Conservation (phyloP, 2,888 invertebrate genomes). For the Watsonalla binaria region DNA sequence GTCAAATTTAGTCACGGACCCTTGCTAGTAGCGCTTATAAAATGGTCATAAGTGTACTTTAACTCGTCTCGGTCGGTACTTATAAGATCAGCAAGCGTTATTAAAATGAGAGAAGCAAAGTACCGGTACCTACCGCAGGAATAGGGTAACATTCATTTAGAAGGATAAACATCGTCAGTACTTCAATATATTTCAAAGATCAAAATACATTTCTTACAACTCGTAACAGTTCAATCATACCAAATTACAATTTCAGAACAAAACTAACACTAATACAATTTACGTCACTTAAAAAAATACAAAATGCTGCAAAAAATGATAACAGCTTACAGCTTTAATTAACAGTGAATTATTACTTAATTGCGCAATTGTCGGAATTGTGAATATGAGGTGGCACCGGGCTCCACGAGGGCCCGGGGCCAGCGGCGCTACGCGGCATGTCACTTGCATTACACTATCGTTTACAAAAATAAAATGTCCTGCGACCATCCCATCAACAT, state of each 20-base stretch:
- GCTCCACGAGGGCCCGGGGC: neutral
- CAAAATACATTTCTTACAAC: slow-evolving; percentile 76
- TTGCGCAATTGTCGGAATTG: slow-evolving; percentile 31
- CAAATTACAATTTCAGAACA: slow-evolving; percentile 66
- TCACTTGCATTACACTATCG: slow-evolving; percentile 37
- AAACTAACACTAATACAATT: slow-evolving; percentile 46
- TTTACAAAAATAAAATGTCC: slow-evolving; percentile 55
- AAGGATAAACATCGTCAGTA: slow-evolving; percentile 37
- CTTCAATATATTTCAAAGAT: slow-evolving; percentile 74
- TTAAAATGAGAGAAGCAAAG: neutral
- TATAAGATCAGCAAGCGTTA: too few species aligned
- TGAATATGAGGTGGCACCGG: slow-evolving; percentile 40
- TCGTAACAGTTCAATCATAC: slow-evolving; percentile 72
- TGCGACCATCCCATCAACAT: slow-evolving; percentile 36
- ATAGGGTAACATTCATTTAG: slow-evolving; percentile 22
- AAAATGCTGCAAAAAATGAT: slow-evolving; percentile 61
- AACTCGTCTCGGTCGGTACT: too few species aligned
- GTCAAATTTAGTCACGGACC: too few species aligned
- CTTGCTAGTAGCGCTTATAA: too few species aligned
- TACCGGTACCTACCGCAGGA: too few species aligned
- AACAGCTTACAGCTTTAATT: slow-evolving; percentile 55
- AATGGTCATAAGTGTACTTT: too few species aligned
- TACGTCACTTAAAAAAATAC: slow-evolving; percentile 55
- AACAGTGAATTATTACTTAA: slow-evolving; percentile 24
- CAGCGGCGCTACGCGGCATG: slow-evolving; percentile 5